Conservation (phyloP, 2,888 invertebrate genomes). For the Danaus chrysippus region DNA sequence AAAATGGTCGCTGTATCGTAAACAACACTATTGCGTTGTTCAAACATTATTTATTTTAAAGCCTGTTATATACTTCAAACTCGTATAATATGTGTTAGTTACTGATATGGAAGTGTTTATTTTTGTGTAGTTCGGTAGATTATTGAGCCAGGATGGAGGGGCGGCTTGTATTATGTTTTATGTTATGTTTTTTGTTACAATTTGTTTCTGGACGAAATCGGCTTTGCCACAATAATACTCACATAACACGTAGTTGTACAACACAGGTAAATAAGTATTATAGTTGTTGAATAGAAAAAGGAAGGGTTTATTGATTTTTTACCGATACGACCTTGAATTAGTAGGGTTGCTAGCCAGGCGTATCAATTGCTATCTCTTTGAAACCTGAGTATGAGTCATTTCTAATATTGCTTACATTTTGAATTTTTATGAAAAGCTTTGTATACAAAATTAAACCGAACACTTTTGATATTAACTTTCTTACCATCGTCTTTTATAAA, state of each 20-base stretch:
- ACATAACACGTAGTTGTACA: slow-evolving; percentile 55
- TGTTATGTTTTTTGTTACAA: slow-evolving; percentile 46
- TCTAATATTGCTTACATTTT: too few species aligned
- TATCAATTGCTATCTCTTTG: too few species aligned
- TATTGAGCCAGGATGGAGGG: slow-evolving; percentile 41
- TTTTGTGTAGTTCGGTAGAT: slow-evolving; percentile 17
- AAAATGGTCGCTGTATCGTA: slow-evolving; percentile 23
- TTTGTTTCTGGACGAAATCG: slow-evolving; percentile 48
- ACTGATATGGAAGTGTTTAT: slow-evolving; percentile 18
- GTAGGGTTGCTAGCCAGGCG: not conserved
- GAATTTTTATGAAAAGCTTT: too few species aligned
- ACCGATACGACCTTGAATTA: not conserved
- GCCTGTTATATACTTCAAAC: slow-evolving; percentile 7
- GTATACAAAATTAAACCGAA: too few species aligned
- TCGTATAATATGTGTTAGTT: slow-evolving; percentile 12
- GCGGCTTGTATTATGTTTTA: slow-evolving; percentile 42
- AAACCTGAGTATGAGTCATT: too few species aligned
- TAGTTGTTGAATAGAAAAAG: not conserved
- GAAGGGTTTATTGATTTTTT: slow-evolving; percentile 4
- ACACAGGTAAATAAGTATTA: slow-evolving; percentile 52
- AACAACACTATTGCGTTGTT: slow-evolving; percentile 35
- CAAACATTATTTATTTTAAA: slow-evolving; percentile 17
- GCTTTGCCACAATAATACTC: slow-evolving; percentile 53
- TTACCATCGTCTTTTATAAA: too few species aligned
- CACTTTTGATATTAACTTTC: too few species aligned